A percentile compares a stretch with the other conserved stretches of the same genome.
These are phyloP conservation scores for Adela reaumurella DNA, from an alignment of 2,888 invertebrate genomes.

Conservation along the genomic window DNA sequence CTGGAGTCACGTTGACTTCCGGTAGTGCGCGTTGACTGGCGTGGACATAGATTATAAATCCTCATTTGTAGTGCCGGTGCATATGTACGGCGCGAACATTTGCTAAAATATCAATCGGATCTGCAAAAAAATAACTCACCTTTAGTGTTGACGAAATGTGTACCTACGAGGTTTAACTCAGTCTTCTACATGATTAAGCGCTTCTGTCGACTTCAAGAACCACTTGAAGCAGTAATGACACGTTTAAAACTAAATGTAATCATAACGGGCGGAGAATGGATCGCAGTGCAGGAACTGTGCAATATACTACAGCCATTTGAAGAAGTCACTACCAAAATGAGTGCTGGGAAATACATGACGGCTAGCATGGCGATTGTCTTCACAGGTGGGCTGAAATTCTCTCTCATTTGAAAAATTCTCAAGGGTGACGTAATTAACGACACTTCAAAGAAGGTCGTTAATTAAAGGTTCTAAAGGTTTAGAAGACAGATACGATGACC, in stretches of 20 bases:
- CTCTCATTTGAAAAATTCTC: no score
- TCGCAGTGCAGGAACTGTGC: not conserved
- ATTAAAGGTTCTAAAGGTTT: not conserved
- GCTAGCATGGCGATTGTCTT: constrained; percentile 1
- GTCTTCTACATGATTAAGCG: not conserved
- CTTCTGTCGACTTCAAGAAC: not conserved
- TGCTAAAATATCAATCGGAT: no score
- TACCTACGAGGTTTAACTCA: not conserved
- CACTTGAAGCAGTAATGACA: not conserved
- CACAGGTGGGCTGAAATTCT: not conserved
- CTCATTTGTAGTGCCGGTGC: no score
- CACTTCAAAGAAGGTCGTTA: not conserved
- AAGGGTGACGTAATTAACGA: not conserved
- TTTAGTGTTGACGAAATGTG: not conserved
- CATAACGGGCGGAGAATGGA: not conserved
- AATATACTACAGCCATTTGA: not conserved
- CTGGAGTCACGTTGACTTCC: no score
- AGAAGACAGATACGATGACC: no score
- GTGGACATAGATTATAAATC: no score
- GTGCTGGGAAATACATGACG: not conserved
- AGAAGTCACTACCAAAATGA: not conserved
- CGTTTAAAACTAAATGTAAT: not conserved
- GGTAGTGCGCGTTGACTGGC: no score
- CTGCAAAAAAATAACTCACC: not conserved
- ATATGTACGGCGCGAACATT: no score